Base-by-base conservation (phyloP, 2,797 vertebrate species). In the Capromys pilorides region DNA sequence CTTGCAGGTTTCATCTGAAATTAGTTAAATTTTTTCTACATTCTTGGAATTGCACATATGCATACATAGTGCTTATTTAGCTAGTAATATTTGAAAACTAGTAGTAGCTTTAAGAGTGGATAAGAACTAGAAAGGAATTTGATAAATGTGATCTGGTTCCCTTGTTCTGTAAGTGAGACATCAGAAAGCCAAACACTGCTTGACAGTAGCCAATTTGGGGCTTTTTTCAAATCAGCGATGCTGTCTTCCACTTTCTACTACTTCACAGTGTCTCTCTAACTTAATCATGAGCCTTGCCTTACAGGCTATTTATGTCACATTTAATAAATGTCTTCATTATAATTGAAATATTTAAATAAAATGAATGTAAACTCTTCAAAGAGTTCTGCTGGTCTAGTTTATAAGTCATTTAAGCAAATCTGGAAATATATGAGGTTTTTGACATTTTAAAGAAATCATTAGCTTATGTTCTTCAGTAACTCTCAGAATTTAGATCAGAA, bases 321-420 rank as follows among this genome's bases (percentile, higher is more conserved):
- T 77, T 91, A 94, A 96, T 96, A 1, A 5, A 90, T 93, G 21
- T 96, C 87, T 95, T 89, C 36, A 92, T 95, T 96, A 92, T 91
- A 91, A 96, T 85, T 96, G 89, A 96, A 95, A 97, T 94, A 79
- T 91, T 94, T 94, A 94, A 97, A 77, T 94, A 7, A 96, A 91
- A 94, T 92, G 92, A 94, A 90, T 92, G 16, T 88, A 92, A 86
- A 88, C n/a, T 71, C 75, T 96, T 91, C n/a, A n/a, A 75, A 96
- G n/a, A 86, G 5, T 93, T 95, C 54, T 87, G 81, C 54, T 91
- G 66, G 95, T 96, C 39, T 73, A 51, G 33, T 92, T 97, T 96
- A 67, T 86, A 88, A 96, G 36, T 90, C 69, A 94, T 90, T 92
- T 75, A 95, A 87, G 51, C 75, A 88, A 93, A 96, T 93, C 83